A percentile compares a stretch with the other conserved stretches of the same genome.
Evolutionary conservation across 2,888 invertebrate genomes (phyloP).

Genomic region (Gnatocerus cornutus): DNA sequence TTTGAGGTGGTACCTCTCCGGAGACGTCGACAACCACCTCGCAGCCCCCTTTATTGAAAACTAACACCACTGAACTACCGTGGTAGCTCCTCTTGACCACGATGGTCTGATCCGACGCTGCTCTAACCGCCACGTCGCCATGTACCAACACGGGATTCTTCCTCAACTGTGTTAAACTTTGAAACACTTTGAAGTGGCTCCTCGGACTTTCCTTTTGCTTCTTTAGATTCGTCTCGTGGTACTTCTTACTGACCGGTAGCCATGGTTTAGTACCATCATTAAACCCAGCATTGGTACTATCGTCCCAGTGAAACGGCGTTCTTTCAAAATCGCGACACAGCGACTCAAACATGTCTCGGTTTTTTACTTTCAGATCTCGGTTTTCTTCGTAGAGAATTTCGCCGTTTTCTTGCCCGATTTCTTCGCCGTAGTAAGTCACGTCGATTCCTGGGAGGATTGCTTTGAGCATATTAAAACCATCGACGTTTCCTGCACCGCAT

Average conservation of each 20-base stretch:
- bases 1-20: neutral
- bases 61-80: constrained; percentile 44
- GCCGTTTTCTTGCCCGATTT: constrained; percentile 81
- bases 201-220: constrained; percentile 69
- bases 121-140: constrained; percentile 63
- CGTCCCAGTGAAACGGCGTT: constrained; percentile 88
- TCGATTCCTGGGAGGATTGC: constrained; percentile 88
- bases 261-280: constrained; percentile 73
- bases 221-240: constrained; percentile 75
- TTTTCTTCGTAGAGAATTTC: constrained; percentile 71
- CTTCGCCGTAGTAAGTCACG: constrained; percentile 91
- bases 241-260: constrained; percentile 80
- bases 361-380: constrained; percentile 74
- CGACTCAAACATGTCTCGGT: constrained; percentile 70
- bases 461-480: constrained; percentile 87
- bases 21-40: constrained; percentile 71
- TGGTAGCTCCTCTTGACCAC: constrained; percentile 71
- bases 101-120: constrained; percentile 63
- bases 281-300: constrained; percentile 75
- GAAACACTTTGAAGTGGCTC: constrained; percentile 79
- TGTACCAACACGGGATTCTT: constrained; percentile 72
- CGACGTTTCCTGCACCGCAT: constrained; percentile 79
- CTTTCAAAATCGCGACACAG: constrained; percentile 82
- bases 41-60: constrained; percentile 70
- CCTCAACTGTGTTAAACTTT: constrained; percentile 74